These are phyloP conservation scores for Gymnoscopelus microlampas DNA, from an alignment of 2,797 vertebrate genomes.

Conservation along the genomic window DNA sequence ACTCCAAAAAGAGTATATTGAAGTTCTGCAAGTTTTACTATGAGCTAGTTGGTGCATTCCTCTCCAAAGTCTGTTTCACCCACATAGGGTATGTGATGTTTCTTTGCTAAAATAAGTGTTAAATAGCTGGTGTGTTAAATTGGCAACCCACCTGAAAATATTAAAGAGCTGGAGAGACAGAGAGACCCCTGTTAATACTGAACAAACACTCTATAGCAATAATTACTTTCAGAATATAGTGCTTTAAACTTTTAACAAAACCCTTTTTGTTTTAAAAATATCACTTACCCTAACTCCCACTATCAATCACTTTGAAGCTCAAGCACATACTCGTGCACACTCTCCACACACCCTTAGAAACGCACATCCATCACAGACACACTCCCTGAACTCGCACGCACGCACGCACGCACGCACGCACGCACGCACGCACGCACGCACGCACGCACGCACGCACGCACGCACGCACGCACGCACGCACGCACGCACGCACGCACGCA, in stretches of 20 bases:
- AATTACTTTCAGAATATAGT: too few species aligned
- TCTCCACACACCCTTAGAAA: background rate
- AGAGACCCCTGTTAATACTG: too few species aligned
- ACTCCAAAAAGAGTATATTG: background rate
- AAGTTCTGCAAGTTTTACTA: background rate
- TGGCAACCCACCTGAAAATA: background rate
- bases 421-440: background rate
- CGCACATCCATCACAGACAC: background rate
- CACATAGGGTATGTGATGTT: too few species aligned
- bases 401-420: too few species aligned
- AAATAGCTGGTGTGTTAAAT: background rate
- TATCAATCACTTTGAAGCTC: background rate
- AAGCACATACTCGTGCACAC: background rate
- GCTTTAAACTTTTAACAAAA: too few species aligned
- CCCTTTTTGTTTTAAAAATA: too few species aligned
- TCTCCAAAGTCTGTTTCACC: background rate
- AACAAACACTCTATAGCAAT: too few species aligned
- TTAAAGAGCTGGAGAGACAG: too few species aligned
- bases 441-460: background rate
- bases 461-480: background rate
- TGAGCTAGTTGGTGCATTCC: background rate
- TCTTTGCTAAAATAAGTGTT: background rate
- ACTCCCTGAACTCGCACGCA: background rate
- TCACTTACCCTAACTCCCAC: too few species aligned
- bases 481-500: background rate